Base-by-base conservation (phyloP, 2,797 vertebrate genomes). In the Distichodus sexfasciatus region DNA sequence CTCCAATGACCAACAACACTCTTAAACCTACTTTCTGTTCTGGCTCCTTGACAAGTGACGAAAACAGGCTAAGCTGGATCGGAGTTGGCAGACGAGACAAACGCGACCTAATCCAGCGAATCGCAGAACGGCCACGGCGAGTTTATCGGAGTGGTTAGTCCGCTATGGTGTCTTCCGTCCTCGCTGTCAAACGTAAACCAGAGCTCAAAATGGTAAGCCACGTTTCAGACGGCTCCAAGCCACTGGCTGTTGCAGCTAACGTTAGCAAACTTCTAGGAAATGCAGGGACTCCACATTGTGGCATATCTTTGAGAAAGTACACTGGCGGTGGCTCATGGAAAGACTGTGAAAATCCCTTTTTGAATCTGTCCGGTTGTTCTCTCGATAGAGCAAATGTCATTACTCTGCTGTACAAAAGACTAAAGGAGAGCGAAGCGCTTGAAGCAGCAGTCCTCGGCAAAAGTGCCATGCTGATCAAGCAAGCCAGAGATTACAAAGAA, bases 281-380 rank as follows among this genome's bases (percentile, higher is more conserved):
- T 71, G 62, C 53, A 15, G n/a, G 7, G 10, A n/a, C 33, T 61
- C 15, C 12, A 33, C 72, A 58, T 66, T 55, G 47, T 15, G 11
- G 19, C 38, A 4, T 59, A 29, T 66, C 23, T 69, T 38, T 23
- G 11, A 48, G 23, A 57, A 46, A 53, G 40, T 54, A 19, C 53
- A 11, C 33, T 24, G n/a, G n/a, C n/a, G n/a, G 23, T 46, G 54
- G 43, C 53, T 51, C 64, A 51, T 29, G 51, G 23, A 46, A 44
- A 36, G 14, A 62, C 28, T 63, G 76, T 72, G 36, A 63, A 75
- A 78, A 75, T 78, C 51, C 40, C 47, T 68, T 79, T n/a, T 78
- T 41, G 73, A 58, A 72, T 77, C 26, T 8, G 40, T 58, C 31
- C 15, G 24, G 6, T n/a, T 33, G 51, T 65, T 73, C 35, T 69